Evolutionary conservation across 1,140 invertebrate genomes (phyloP).

Genomic region (Drosophila micromelanica): DNA sequence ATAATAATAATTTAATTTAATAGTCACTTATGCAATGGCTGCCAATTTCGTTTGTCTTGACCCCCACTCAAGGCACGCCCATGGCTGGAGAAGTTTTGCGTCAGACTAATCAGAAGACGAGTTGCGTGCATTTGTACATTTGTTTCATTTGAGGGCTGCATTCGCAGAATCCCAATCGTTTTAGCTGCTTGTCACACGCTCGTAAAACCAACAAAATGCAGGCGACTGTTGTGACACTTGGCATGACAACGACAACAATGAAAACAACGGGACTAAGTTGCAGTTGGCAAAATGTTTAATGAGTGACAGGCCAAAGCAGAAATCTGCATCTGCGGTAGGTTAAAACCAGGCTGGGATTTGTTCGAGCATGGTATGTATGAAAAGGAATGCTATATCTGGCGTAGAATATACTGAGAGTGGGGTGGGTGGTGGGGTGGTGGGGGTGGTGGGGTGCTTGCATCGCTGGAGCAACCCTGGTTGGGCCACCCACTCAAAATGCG

Average conservation of each 20-base stretch:
- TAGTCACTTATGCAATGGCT: too few species aligned
- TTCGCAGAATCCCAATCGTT: conserved; percentile 63
- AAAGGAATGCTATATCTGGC: conserved; percentile 15
- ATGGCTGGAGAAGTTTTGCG: not conserved
- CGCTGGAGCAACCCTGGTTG: conserved; percentile 16
- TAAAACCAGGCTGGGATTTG: conserved; percentile 46
- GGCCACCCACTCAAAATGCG: conserved; percentile 71
- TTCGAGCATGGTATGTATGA: not conserved
- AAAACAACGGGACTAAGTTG: conserved; percentile 65
- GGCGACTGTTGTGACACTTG: conserved; percentile 74
- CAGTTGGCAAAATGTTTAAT: conserved; percentile 79
- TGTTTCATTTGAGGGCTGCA: conserved; percentile 49
- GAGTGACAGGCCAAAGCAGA: conserved; percentile 63
- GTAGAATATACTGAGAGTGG: not conserved
- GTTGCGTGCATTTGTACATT: conserved; percentile 41
- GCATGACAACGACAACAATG: conserved; percentile 66
- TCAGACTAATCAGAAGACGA: conserved; percentile 54
- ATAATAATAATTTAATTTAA: too few species aligned
- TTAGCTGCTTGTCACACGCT: conserved; percentile 65
- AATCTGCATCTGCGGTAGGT: conserved; percentile 74
- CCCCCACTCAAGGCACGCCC: not conserved
- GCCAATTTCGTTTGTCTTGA: not conserved
- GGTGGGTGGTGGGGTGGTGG: not conserved
- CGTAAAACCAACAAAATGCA: conserved; percentile 72
- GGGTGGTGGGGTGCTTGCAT: not conserved